Evolutionary conservation across 2,888 invertebrate genomes (phyloP), one percentile per base, ranked within the genome.

Genomic region (Pilophorus perplexus): DNA sequence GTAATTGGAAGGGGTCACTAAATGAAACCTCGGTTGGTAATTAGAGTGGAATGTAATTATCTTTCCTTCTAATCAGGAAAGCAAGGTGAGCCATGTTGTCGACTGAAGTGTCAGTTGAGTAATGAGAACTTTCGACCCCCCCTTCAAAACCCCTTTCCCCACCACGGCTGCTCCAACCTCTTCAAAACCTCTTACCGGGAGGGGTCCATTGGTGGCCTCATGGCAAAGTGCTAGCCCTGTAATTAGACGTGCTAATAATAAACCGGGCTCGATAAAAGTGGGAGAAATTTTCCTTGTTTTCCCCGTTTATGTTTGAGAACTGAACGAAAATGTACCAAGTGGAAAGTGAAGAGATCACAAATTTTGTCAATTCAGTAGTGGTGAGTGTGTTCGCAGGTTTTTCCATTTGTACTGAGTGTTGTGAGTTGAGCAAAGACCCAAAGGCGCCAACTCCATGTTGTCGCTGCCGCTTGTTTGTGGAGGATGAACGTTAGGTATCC

Each of bases 1-100:
- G 62, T 62, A 62, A 62, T 62, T 62, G 62, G 62, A 62, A 62
- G 62, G 62, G 62, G 62, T 62, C 62, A 62, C 62, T 62, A 62
- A 62, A 62, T 62, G 62, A 62, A 62, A 62, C 62, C 62, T 62
- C 62, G 62, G 62, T 46, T 62, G 62, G 62, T 62, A 62, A 62
- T 62, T 62, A 62, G 62, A 62, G 62, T 62, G 62, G 62, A 62
- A 62, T 62, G 62, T 62, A 62, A 62, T 62, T 62, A 62, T 62
- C 62, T 62, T 62, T 62, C 62, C 62, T 62, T 62, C 62, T 62
- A 62, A 62, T 62, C 62, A 62, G 62, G 42, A 59, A 62, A 62
- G 62, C 62, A 62, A 62, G 62, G 62, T 62, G 62, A 62, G 62
- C 62, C 44, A 23, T 62, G 62, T 46, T 62, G 62, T 62, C 62